Conservation (phyloP, 2,797 vertebrate species). For the Cyclopterus lumpus region DNA sequence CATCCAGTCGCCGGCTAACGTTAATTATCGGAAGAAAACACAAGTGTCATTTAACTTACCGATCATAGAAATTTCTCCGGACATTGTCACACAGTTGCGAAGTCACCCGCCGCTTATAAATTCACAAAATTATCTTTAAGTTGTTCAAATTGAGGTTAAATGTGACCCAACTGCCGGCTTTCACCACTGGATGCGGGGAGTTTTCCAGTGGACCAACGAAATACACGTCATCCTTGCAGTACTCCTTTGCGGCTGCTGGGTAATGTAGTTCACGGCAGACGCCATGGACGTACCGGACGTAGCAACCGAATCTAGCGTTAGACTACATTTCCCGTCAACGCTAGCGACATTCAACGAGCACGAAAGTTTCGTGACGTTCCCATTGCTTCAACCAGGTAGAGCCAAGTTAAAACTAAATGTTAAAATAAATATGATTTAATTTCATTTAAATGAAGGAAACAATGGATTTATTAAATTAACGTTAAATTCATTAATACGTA, state of each 20-base stretch:
- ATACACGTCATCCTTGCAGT: constrained; percentile 78
- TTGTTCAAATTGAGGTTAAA: background rate
- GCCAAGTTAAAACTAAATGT: background rate
- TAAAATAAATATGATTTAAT: background rate
- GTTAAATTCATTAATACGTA: background rate
- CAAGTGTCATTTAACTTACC: constrained; percentile 71
- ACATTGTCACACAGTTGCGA: constrained; percentile 63
- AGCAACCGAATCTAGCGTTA: rapidly evolving
- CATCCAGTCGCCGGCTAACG: background rate
- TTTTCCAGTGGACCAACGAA: constrained; percentile 33
- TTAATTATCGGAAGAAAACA: background rate
- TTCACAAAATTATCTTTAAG: constrained; percentile 7
- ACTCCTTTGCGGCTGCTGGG: constrained; percentile 50
- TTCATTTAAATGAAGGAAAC: background rate
- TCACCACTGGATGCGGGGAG: constrained; percentile 6
- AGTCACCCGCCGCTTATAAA: background rate
- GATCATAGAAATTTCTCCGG: constrained; percentile 84
- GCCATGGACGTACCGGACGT: rapidly evolving
- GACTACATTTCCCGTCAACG: constrained; percentile 68
- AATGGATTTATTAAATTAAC: background rate
- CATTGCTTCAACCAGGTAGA: constrained; percentile 3
- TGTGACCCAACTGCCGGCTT: background rate
- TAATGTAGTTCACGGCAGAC: constrained; percentile 67
- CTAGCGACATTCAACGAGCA: background rate
- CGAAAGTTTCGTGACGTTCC: background rate